Evolutionary conservation across 2,113 vertebrate species (phyloP).

Genomic region (Tachysurus vachellii): DNA sequence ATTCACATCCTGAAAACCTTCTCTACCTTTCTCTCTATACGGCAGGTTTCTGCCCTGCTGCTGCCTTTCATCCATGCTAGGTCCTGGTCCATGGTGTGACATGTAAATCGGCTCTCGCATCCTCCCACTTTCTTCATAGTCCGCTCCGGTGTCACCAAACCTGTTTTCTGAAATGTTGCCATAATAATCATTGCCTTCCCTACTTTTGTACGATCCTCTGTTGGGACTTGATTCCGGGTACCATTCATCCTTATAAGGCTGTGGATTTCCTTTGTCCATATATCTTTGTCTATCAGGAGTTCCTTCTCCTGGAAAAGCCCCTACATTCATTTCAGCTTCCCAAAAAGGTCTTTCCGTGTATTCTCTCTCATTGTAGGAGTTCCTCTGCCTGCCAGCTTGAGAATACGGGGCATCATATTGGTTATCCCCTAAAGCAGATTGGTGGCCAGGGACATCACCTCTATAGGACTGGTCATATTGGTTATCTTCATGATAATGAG

Average conservation of each 20-base stretch:
- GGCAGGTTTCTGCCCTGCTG: neutral
- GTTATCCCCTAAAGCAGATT: slow-evolving; percentile 28
- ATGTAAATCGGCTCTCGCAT: neutral
- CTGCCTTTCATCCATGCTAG: slow-evolving; percentile 21
- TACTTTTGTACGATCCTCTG: neutral
- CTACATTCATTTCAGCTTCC: slow-evolving; percentile 4
- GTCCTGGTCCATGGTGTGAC: slow-evolving; percentile 8
- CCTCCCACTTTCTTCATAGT: slow-evolving; percentile 4
- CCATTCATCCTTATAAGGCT: neutral
- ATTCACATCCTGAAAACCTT: slow-evolving; percentile 8
- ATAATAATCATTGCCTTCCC: slow-evolving; percentile 3
- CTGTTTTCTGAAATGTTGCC: slow-evolving; percentile 7
- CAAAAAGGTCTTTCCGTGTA: neutral
- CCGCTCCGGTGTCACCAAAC: neutral
- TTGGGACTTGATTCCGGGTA: neutral
- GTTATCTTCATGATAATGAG: slow-evolving; percentile 26
- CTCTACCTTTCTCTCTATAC: slow-evolving; percentile 21
- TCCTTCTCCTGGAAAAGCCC: neutral
- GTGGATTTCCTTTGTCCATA: neutral
- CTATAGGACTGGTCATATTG: slow-evolving; percentile 20
- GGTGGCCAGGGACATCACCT: slow-evolving; percentile 12
- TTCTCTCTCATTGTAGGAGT: slow-evolving; percentile 28
- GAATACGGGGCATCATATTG: slow-evolving; percentile 3
- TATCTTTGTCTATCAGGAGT: neutral
- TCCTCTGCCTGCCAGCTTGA: slow-evolving; percentile 46